A percentile compares a stretch with the other conserved stretches of the same genome.
These are phyloP conservation scores for Netelia virgata DNA, from an alignment of 2,888 invertebrate species.

Conservation along the genomic window DNA sequence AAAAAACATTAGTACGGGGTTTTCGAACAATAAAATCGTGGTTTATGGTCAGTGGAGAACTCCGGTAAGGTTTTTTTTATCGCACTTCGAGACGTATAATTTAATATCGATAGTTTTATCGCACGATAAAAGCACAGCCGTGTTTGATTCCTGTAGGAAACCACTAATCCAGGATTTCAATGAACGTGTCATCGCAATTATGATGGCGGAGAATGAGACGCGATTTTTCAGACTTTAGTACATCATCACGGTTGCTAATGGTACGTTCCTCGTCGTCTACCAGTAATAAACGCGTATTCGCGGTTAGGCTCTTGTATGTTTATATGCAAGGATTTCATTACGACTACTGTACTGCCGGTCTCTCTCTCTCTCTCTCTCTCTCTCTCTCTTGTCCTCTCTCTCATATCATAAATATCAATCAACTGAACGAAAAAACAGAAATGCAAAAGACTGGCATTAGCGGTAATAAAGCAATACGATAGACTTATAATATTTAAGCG, in stretches of 20 bases:
- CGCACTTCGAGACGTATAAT: neutral
- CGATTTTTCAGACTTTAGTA: conserved; percentile 14
- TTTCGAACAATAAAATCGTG: neutral
- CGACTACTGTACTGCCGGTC: neutral
- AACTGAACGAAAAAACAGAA: no score
- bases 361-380: neutral
- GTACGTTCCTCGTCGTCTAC: conserved; percentile 27
- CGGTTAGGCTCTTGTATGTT: conserved; percentile 22
- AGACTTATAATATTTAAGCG: no score
- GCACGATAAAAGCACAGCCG: neutral
- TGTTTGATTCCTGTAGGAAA: no score
- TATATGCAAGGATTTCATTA: conserved; percentile 21
- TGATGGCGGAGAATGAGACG: conserved; percentile 6
- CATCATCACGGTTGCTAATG: conserved; percentile 37
- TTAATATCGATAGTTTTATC: neutral
- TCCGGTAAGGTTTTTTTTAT: neutral
- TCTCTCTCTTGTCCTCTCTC: no score
- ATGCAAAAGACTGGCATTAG: no score
- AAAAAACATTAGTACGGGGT: neutral
- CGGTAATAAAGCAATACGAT: no score
- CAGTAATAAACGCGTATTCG: conserved; percentile 35
- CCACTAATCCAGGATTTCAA: no score
- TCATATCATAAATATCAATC: no score
- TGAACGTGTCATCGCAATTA: no score
- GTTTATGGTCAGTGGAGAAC: neutral